Percentiles rank a stretch among this genome's conserved stretches.
phyloP scores from a whole-genome alignment of 2,888 invertebrate genomes.

The Graphium colonna region DNA sequence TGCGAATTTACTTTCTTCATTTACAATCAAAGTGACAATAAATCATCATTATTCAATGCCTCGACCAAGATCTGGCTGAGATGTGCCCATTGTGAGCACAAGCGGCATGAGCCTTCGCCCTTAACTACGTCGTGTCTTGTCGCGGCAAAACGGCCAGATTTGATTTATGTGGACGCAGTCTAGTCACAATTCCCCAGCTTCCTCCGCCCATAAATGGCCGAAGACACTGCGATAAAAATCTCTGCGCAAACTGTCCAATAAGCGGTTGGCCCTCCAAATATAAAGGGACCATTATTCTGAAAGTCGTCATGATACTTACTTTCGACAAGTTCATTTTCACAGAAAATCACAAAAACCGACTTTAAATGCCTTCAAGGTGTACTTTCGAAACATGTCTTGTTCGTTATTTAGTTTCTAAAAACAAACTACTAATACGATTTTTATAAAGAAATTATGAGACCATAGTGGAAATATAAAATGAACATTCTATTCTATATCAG shows the following conservation, averaged over 20 bases:
- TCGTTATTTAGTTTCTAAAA: no score
- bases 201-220: background rate
- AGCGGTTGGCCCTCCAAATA: background rate
- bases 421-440: no score
- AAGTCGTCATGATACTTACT: background rate
- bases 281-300: background rate
- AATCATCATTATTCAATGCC: conserved; percentile 9
- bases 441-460: no score
- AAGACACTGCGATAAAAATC: conserved; percentile 9
- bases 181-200: conserved; percentile 6
- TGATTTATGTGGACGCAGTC: conserved; percentile 17
- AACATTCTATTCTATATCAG: no score
- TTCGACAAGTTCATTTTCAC: no score
- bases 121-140: conserved; percentile 13
- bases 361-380: no score
- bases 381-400: no score
- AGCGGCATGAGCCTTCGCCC: conserved; percentile 12
- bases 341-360: no score
- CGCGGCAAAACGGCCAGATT: conserved; percentile 13
- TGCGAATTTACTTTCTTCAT: background rate
- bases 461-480: no score
- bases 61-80: conserved; percentile 1
- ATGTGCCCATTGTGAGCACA: conserved; percentile 13
- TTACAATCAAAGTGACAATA: background rate
- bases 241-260: background rate